Evolutionary conservation across 2,797 vertebrate species (phyloP).

Genomic region (Catamblyrhynchus diadema): DNA sequence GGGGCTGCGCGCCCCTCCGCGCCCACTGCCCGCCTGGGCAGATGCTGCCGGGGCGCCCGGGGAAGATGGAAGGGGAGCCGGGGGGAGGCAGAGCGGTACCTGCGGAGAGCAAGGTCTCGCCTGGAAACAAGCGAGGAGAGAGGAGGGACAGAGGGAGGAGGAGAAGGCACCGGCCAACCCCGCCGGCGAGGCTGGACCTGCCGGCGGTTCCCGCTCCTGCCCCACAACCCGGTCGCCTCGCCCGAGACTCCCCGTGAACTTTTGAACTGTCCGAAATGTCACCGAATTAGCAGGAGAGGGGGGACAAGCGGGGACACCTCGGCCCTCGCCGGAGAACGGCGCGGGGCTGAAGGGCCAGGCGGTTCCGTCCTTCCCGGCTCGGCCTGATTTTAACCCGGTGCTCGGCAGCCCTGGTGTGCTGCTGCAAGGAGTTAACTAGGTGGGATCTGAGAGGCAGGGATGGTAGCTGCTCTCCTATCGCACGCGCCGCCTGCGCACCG

Average conservation of each 20-base stretch:
- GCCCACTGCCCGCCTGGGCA: not conserved
- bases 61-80: not conserved
- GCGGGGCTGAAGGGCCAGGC: not conserved
- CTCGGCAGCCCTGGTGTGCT: not conserved
- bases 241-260: not conserved
- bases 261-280: not conserved
- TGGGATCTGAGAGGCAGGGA: conserved; percentile 18
- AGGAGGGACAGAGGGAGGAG: not conserved
- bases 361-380: not conserved
- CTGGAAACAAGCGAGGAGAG: not conserved
- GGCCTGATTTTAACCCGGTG: not conserved
- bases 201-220: not conserved
- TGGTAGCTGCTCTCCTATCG: conserved; percentile 25
- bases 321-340: not conserved
- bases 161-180: not conserved
- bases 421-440: conserved; percentile 45
- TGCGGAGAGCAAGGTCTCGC: not conserved
- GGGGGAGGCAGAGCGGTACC: not conserved
- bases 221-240: not conserved
- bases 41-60: not conserved
- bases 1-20: not conserved
- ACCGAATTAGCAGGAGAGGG: not conserved
- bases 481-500: not conserved
- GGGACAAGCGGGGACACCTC: not conserved
- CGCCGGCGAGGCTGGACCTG: not conserved